Evolutionary conservation across 1,140 invertebrate species (phyloP).

Genomic region (Myzus persicae): DNA sequence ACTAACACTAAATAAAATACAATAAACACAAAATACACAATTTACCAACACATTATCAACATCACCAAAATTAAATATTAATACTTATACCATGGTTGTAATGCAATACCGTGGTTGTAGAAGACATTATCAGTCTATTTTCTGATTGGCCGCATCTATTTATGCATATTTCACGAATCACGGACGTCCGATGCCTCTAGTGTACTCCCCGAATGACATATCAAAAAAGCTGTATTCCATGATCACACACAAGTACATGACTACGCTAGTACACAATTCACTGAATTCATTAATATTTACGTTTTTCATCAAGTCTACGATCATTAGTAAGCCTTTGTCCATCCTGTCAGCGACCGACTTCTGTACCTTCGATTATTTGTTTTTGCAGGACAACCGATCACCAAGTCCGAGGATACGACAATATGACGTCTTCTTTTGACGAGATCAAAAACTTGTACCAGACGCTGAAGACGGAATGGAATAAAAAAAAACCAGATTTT

Average conservation of each 20-base stretch:
- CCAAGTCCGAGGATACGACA: neutral
- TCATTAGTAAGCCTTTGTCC: neutral
- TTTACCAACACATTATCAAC: too few species aligned
- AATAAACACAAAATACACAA: too few species aligned
- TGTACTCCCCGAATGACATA: conserved; percentile 31
- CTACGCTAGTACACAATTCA: neutral
- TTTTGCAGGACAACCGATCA: conserved; percentile 11
- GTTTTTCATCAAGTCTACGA: neutral
- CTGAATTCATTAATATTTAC: neutral
- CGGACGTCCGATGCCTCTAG: neutral
- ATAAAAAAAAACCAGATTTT: conserved; percentile 72
- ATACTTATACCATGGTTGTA: neutral
- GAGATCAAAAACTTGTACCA: conserved; percentile 75
- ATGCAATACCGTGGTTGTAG: neutral
- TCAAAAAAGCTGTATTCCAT: neutral
- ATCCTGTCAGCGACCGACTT: too few species aligned
- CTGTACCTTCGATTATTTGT: conserved; percentile 21
- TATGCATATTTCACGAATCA: neutral
- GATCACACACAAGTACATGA: too few species aligned
- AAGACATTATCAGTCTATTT: conserved; percentile 7
- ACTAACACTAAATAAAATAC: too few species aligned
- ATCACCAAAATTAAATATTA: too few species aligned
- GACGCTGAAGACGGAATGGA: conserved; percentile 79
- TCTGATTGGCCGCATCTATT: neutral
- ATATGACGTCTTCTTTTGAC: conserved; percentile 68